These are phyloP conservation scores for Stratiolaelaps scimitus DNA, from an alignment of 1,140 invertebrate species.

Conservation along the genomic window DNA sequence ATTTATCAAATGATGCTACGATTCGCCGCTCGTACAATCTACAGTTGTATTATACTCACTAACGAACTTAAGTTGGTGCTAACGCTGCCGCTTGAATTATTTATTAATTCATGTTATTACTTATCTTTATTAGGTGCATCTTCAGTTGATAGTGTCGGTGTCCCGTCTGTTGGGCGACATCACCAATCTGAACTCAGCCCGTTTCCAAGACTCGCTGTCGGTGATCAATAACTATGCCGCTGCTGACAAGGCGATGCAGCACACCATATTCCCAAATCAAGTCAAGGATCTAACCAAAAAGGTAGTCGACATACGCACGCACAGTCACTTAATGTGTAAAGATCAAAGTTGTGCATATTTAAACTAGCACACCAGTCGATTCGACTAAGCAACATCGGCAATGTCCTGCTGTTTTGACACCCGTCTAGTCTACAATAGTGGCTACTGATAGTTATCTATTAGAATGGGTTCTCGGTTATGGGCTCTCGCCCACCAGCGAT, in stretches of 20 bases:
- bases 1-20: too few species aligned
- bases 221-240: constrained; percentile 82
- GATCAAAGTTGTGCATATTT: too few species aligned
- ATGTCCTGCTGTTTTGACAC: too few species aligned
- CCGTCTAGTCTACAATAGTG: too few species aligned
- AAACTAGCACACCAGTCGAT: too few species aligned
- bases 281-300: constrained; percentile 25
- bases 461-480: too few species aligned
- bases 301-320: too few species aligned
- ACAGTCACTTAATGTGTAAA: too few species aligned
- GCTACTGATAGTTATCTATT: too few species aligned
- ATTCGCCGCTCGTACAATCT: too few species aligned
- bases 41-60: constrained; percentile 8
- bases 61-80: not conserved
- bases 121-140: constrained; percentile 30
- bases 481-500: too few species aligned
- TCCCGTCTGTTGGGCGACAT: constrained; percentile 77
- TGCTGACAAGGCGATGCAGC: constrained; percentile 84
- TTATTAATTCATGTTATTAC: constrained; percentile 22
- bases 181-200: constrained; percentile 66
- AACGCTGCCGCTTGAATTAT: too few species aligned
- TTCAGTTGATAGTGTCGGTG: constrained; percentile 66
- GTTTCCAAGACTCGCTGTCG: constrained; percentile 79
- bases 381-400: not conserved
- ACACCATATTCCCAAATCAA: constrained; percentile 44